Conservation (phyloP, 2,113 vertebrate genomes). For the Cettia cetti region DNA sequence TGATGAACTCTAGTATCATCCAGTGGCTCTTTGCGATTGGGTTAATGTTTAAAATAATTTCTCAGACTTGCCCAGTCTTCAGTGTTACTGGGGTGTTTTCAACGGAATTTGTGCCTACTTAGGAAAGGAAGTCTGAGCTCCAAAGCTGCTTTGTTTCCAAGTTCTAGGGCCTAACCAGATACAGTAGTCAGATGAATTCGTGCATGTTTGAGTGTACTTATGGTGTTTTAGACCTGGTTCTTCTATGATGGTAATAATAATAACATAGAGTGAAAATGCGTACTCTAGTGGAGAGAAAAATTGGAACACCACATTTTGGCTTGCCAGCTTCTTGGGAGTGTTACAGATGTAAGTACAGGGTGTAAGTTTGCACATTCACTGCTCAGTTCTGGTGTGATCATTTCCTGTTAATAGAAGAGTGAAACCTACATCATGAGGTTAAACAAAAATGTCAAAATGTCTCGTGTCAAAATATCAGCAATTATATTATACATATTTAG, state of each 20-base stretch:
- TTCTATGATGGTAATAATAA: not conserved
- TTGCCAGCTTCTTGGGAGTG: rapidly evolving
- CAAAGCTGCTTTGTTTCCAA: not conserved
- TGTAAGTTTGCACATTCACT: not conserved
- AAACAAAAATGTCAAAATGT: not conserved
- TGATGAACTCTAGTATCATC: rapidly evolving
- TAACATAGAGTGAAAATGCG: not conserved
- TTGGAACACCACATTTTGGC: not conserved
- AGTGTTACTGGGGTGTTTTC: not conserved
- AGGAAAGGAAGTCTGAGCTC: not conserved
- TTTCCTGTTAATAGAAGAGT: not conserved
- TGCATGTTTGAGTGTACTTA: not conserved
- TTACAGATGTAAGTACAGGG: not conserved
- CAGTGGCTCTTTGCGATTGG: not conserved
- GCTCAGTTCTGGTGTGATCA: not conserved
- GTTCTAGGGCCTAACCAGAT: not conserved
- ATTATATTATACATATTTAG: not conserved
- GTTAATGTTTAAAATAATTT: not conserved
- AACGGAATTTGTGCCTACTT: not conserved
- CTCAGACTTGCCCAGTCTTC: not conserved
- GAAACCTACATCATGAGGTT: not conserved
- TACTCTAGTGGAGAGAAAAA: not conserved
- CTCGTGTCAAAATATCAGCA: not conserved
- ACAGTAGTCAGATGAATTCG: rapidly evolving
- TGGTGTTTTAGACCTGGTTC: not conserved